phyloP scores from a whole-genome alignment of 1,140 invertebrate genomes.

The Cherax quadricarinatus region DNA sequence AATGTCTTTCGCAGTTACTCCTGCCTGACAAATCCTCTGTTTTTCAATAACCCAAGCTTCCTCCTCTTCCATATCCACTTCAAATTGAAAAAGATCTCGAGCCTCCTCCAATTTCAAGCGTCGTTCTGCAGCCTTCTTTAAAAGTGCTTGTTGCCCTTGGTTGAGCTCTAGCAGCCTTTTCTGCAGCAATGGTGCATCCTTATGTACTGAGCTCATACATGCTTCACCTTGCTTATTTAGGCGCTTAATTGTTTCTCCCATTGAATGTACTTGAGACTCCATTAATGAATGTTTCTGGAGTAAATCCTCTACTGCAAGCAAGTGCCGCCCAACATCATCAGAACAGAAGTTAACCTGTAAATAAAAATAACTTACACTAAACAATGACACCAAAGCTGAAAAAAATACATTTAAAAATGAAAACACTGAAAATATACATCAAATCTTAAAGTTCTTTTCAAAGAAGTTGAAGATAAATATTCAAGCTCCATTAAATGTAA shows the following conservation, averaged over 20 bases:
- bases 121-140: slow-evolving; percentile 86
- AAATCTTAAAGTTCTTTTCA: neutral
- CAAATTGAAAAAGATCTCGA: slow-evolving; percentile 94
- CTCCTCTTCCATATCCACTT: slow-evolving; percentile 94
- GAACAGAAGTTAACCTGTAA: slow-evolving; percentile 86
- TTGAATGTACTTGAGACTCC: slow-evolving; percentile 89
- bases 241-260: slow-evolving; percentile 88
- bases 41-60: slow-evolving; percentile 96
- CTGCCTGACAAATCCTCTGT: slow-evolving; percentile 91
- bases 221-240: slow-evolving; percentile 82
- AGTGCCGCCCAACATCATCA: slow-evolving; percentile 92
- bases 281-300: slow-evolving; percentile 94
- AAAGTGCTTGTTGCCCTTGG: slow-evolving; percentile 78
- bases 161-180: slow-evolving; percentile 85
- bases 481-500: too few species aligned
- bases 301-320: slow-evolving; percentile 94
- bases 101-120: slow-evolving; percentile 92
- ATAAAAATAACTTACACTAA: neutral
- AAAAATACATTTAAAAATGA: neutral
- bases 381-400: neutral
- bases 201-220: slow-evolving; percentile 78
- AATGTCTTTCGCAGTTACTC: slow-evolving; percentile 95
- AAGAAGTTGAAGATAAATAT: neutral
- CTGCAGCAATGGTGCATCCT: slow-evolving; percentile 83
- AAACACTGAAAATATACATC: neutral